Conservation (phyloP, 2,797 vertebrate species). For the Tangara arthus region DNA sequence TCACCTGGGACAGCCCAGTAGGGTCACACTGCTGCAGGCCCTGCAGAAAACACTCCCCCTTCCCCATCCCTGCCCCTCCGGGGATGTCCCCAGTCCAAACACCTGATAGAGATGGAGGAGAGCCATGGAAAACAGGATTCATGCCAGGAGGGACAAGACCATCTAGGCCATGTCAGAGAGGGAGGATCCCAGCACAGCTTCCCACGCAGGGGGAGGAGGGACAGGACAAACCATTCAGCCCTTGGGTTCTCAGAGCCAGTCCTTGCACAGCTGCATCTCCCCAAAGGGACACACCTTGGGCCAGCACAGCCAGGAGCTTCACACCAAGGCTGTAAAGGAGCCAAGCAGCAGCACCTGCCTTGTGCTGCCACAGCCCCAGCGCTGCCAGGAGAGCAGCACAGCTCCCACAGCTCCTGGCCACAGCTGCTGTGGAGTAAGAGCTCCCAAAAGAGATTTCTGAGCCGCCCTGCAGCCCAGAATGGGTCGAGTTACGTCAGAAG, state of each 20-base stretch:
- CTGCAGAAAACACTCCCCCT: neutral
- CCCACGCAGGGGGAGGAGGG: neutral
- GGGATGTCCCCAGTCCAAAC: constrained; percentile 13
- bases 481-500: neutral
- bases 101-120: neutral
- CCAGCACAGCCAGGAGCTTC: neutral
- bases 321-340: neutral
- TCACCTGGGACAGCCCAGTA: fast-evolving
- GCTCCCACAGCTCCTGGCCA: neutral
- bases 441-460: neutral
- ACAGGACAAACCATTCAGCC: neutral
- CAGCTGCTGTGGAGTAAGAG: neutral
- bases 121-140: neutral
- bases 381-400: neutral
- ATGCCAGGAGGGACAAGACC: neutral
- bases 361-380: neutral
- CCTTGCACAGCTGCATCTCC: neutral
- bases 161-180: neutral
- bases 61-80: neutral
- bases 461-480: neutral
- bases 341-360: neutral
- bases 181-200: neutral
- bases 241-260: neutral
- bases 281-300: neutral
- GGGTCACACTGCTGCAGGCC: neutral